Conservation (phyloP, 2,888 invertebrate genomes). For the Bimastos eiseni region DNA sequence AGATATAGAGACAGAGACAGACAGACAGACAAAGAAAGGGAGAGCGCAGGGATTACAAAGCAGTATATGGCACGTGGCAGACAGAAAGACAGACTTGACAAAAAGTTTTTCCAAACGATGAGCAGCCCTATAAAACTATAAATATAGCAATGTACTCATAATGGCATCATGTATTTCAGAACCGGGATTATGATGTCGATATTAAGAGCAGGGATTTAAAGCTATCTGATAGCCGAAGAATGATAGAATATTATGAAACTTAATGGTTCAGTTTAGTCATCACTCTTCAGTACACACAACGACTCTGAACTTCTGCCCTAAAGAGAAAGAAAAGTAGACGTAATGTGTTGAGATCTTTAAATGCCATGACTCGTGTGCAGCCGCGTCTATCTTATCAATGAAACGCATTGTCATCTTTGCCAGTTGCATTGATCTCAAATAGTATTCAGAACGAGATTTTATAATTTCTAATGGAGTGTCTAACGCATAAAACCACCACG, state of each 20-base stretch:
- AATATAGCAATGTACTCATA: not conserved
- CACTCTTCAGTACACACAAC: not conserved
- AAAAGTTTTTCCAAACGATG: not conserved
- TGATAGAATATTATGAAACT: not conserved
- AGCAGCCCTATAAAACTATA: not conserved
- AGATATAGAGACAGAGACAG: not conserved
- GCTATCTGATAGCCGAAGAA: not conserved
- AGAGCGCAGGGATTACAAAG: no score
- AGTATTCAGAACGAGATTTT: no score
- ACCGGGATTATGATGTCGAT: not conserved
- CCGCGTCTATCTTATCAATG: not conserved
- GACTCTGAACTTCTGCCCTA: not conserved
- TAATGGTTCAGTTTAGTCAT: not conserved
- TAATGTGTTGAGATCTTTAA: no score
- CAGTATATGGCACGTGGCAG: no score
- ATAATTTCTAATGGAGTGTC: no score
- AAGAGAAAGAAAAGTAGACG: not conserved
- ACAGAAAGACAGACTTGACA: not conserved
- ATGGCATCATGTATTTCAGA: not conserved
- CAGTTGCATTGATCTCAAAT: no score
- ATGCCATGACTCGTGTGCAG: no score
- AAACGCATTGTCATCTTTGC: no score
- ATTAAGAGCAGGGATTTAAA: not conserved
- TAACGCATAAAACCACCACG: no score
- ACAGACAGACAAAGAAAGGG: not conserved